These are phyloP conservation scores for Cataglyphis hispanica DNA, from an alignment of 1,140 invertebrate species.

Conservation along the genomic window DNA sequence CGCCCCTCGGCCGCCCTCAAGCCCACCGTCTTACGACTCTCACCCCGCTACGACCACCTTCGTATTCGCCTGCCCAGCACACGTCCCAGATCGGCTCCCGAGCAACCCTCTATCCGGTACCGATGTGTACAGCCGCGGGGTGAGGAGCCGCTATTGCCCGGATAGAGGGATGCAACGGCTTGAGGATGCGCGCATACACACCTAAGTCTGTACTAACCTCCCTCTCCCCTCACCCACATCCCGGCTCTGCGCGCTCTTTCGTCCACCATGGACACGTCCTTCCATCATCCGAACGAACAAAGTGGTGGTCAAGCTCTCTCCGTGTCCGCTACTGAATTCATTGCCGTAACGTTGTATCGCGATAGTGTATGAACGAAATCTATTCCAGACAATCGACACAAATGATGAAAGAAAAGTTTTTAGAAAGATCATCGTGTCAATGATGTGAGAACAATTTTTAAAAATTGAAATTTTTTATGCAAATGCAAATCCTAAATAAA, in stretches of 20 bases:
- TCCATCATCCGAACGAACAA: slow-evolving; percentile 68
- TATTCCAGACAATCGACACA: not conserved
- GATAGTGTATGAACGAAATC: slow-evolving; percentile 31
- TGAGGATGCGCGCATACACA: slow-evolving; percentile 69
- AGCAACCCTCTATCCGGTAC: slow-evolving; percentile 75
- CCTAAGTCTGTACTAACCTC: slow-evolving; percentile 59
- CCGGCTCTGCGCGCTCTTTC: slow-evolving; percentile 59
- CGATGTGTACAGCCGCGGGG: slow-evolving; percentile 67
- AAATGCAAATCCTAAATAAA: not conserved
- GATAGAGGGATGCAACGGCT: slow-evolving; percentile 74
- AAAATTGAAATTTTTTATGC: not conserved
- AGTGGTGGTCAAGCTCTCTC: slow-evolving; percentile 65
- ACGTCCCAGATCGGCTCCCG: slow-evolving; percentile 79
- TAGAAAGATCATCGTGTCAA: not conserved
- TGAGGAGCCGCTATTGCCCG: slow-evolving; percentile 49
- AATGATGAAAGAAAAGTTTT: not conserved
- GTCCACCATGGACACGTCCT: slow-evolving; percentile 68
- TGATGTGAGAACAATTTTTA: not conserved
- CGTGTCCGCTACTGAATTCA: slow-evolving; percentile 40
- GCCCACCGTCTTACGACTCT: slow-evolving; percentile 71
- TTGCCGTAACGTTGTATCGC: slow-evolving; percentile 47
- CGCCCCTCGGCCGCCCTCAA: slow-evolving; percentile 31
- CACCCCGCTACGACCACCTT: slow-evolving; percentile 70
- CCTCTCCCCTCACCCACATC: slow-evolving; percentile 29
- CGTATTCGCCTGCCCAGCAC: slow-evolving; percentile 77